Evolutionary conservation across 2,113 vertebrate genomes (phyloP).

Genomic region (Pipa parva): DNA sequence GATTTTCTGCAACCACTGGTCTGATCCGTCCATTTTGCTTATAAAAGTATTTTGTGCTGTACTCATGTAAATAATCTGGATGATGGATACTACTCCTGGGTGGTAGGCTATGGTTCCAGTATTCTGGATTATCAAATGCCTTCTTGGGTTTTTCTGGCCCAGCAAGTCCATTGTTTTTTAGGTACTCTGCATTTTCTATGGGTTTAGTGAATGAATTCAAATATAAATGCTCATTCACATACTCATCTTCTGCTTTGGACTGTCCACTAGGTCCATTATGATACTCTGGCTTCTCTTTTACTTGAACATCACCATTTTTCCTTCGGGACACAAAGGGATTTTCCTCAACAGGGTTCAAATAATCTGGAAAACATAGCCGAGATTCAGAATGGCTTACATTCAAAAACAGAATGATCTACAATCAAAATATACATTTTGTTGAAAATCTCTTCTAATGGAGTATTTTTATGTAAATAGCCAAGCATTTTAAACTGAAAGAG

Average conservation of each 20-base stretch:
- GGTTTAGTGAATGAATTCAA: slow-evolving; percentile 87
- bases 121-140: slow-evolving; percentile 96
- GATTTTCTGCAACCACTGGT: slow-evolving; percentile 87
- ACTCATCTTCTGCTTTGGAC: slow-evolving; percentile 83
- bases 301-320: slow-evolving; percentile 86
- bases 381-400: no score
- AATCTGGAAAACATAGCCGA: slow-evolving; percentile 72
- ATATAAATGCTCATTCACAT: slow-evolving; percentile 87
- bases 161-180: slow-evolving; percentile 76
- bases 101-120: slow-evolving; percentile 95
- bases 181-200: slow-evolving; percentile 67
- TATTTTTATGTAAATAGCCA: no score
- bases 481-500: no score
- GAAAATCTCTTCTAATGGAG: no score
- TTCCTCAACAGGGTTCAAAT: slow-evolving; percentile 90
- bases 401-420: no score
- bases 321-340: slow-evolving; percentile 90
- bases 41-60: slow-evolving; percentile 89
- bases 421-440: no score
- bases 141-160: slow-evolving; percentile 86
- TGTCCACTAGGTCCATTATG: slow-evolving; percentile 77
- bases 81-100: slow-evolving; percentile 76
- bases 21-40: slow-evolving; percentile 93
- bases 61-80: slow-evolving; percentile 86
- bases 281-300: slow-evolving; percentile 89